These are phyloP conservation scores for Labroides dimidiatus DNA, from an alignment of 2,797 vertebrate species.

Conservation along the genomic window DNA sequence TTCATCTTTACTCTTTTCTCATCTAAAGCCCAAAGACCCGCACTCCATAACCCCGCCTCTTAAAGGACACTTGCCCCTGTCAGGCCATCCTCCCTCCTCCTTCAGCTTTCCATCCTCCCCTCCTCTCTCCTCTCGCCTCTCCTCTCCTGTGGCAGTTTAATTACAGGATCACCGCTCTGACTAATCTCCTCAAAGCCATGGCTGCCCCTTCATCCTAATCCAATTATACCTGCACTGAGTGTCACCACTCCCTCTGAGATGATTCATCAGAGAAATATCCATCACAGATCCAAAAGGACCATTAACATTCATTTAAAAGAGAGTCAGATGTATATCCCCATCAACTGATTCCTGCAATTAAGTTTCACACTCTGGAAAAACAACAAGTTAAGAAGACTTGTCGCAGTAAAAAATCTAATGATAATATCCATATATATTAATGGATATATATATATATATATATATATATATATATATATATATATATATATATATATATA, in stretches of 20 bases:
- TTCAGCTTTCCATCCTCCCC: constrained; percentile 37
- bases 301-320: constrained; percentile 64
- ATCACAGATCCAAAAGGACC: constrained; percentile 81
- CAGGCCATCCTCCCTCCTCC: constrained; percentile 60
- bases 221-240: constrained; percentile 97
- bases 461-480: neutral
- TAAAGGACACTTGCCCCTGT: constrained; percentile 60
- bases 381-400: neutral
- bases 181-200: constrained; percentile 97
- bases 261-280: constrained; percentile 91
- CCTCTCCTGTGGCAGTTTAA: constrained; percentile 90
- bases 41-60: constrained; percentile 46
- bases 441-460: neutral
- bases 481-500: neutral
- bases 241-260: constrained; percentile 87
- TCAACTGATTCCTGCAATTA: constrained; percentile 50
- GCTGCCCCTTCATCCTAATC: constrained; percentile 93
- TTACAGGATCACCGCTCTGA: constrained; percentile 95
- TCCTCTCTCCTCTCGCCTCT: constrained; percentile 32
- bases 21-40: constrained; percentile 78
- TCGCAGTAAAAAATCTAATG: constrained; percentile 1
- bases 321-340: constrained; percentile 53
- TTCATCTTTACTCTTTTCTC: constrained; percentile 72
- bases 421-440: neutral
- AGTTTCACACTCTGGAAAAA: constrained; percentile 16